Evolutionary conservation across 1,140 invertebrate genomes (phyloP).

Genomic region (Schlechtendalia chinensis): DNA sequence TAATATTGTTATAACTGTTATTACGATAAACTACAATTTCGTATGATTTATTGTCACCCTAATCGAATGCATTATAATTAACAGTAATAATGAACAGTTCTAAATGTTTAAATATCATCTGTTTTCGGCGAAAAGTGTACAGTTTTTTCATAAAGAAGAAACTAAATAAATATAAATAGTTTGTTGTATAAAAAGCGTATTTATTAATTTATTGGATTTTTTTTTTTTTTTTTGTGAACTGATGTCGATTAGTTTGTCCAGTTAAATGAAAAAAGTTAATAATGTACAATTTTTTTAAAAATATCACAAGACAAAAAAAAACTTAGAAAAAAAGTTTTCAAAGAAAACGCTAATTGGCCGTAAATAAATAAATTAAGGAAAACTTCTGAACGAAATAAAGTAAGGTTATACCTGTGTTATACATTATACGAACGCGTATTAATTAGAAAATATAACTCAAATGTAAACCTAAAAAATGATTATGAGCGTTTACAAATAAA

Average conservation of each 20-base stretch:
- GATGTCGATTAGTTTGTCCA: background rate
- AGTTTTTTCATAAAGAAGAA: too few relatives aligned
- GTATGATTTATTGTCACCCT: background rate
- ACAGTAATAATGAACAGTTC: too few relatives aligned
- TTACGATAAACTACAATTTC: background rate
- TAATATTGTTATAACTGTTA: background rate
- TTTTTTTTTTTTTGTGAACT: too few relatives aligned
- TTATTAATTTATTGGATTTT: too few relatives aligned
- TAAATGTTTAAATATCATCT: too few relatives aligned
- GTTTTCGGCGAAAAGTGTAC: too few relatives aligned
- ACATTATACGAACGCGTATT: background rate
- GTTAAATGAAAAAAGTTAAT: background rate
- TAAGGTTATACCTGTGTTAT: background rate
- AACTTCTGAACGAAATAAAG: background rate
- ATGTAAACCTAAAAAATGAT: background rate
- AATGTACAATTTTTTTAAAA: background rate
- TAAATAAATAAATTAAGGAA: background rate
- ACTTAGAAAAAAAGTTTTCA: constrained; percentile 19
- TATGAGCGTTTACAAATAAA: background rate
- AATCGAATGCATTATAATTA: too few relatives aligned
- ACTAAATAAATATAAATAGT: too few relatives aligned
- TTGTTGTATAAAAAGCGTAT: too few relatives aligned
- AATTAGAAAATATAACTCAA: constrained; percentile 9
- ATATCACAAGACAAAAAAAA: background rate
- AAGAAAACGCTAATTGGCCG: constrained; percentile 6